Conservation (phyloP, 2,888 invertebrate species). For the Branchipolynoe longqiensis region DNA sequence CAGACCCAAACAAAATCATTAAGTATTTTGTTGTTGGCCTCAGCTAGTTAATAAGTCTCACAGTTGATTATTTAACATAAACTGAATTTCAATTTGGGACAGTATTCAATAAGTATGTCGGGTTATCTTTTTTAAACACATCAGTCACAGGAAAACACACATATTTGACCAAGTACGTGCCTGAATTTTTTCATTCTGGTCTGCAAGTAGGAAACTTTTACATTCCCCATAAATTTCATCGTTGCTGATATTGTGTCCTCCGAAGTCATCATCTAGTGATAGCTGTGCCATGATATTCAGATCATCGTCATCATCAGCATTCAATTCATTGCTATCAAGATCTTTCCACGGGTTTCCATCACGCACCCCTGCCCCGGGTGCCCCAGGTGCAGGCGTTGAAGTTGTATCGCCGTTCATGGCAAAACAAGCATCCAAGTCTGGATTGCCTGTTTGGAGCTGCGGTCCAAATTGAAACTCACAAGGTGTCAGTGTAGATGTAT, state of each 20-base stretch:
- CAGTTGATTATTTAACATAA: no score
- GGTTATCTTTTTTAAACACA: no score
- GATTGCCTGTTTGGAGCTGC: neutral
- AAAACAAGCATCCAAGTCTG: neutral
- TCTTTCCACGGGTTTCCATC: no score
- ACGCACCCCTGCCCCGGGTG: neutral
- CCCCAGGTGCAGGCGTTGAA: neutral
- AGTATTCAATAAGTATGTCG: no score
- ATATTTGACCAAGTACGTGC: no score
- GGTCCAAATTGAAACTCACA: slow-evolving; percentile 19
- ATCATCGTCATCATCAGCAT: slow-evolving; percentile 11
- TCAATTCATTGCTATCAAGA: no score
- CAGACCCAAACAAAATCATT: no score
- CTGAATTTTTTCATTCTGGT: slow-evolving; percentile 79
- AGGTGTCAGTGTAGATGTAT: neutral
- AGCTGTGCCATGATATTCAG: slow-evolving; percentile 30
- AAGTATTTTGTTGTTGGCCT: no score
- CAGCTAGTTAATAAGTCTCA: no score
- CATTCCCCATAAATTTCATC: slow-evolving; percentile 68
- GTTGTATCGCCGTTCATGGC: slow-evolving; percentile 17
- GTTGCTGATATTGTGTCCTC: slow-evolving; percentile 37
- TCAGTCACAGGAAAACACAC: no score
- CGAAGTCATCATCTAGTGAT: slow-evolving; percentile 22
- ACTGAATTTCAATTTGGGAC: no score
- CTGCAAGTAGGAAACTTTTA: slow-evolving; percentile 78